These are phyloP conservation scores for Poeciliopsis gracilis DNA, from an alignment of 2,797 vertebrate genomes.

Conservation along the genomic window DNA sequence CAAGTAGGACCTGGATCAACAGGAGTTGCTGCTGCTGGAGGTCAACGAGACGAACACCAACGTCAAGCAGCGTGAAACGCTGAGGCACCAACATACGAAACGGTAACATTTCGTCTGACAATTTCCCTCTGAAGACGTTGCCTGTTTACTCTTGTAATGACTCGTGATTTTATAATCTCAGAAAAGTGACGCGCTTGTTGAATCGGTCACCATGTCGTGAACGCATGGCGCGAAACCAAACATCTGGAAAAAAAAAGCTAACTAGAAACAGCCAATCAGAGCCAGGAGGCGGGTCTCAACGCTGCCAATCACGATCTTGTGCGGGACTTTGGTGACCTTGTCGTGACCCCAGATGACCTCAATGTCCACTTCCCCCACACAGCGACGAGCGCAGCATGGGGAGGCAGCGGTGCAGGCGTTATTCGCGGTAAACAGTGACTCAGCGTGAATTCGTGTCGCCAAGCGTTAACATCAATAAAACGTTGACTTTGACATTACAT, in stretches of 20 bases:
- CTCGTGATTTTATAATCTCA: no score
- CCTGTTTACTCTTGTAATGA: neutral
- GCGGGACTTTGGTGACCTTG: neutral
- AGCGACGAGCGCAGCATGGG: neutral
- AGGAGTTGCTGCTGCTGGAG: conserved; percentile 66
- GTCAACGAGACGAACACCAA: conserved; percentile 73
- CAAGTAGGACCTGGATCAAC: conserved; percentile 65
- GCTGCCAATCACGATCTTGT: no score
- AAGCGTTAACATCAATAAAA: neutral
- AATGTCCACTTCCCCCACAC: neutral
- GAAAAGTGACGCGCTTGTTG: no score
- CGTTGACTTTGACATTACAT: neutral
- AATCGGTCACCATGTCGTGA: no score
- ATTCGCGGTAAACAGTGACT: neutral
- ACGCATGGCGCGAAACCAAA: no score
- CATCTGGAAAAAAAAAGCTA: no score
- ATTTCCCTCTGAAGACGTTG: conserved; percentile 62
- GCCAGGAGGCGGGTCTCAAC: no score
- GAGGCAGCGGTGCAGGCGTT: neutral
- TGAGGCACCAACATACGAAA: conserved; percentile 39
- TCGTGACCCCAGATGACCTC: neutral
- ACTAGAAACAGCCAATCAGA: no score
- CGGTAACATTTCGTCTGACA: conserved; percentile 62
- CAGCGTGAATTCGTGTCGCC: neutral
- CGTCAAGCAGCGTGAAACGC: conserved; percentile 12